Percentiles rank a stretch among this genome's conserved stretches.
Evolutionary conservation across 2,797 vertebrate species (phyloP).

Genomic region (Eupleurogrammus muticus): DNA sequence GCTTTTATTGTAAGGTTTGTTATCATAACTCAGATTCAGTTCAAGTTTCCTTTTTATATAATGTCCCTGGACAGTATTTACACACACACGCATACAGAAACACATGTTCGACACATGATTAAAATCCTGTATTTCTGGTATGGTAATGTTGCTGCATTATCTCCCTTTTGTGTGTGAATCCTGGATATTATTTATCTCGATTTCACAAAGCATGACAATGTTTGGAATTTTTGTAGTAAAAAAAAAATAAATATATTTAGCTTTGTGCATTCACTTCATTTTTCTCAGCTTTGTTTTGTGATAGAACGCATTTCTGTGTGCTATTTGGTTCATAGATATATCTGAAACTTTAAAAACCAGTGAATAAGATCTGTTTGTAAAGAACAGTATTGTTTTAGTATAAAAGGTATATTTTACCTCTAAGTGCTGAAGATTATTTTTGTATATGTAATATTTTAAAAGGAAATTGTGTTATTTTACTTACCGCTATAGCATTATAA

Average conservation of each 20-base stretch:
- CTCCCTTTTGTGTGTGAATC: constrained; percentile 27
- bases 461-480: neutral
- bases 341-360: neutral
- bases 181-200: constrained; percentile 71
- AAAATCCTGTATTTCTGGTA: constrained; percentile 31
- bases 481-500: neutral
- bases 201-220: constrained; percentile 68
- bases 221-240: constrained; percentile 71
- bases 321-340: neutral
- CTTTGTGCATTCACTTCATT: constrained; percentile 57
- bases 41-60: constrained; percentile 31
- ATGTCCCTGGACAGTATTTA: constrained; percentile 36
- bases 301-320: fast-evolving
- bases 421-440: neutral
- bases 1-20: constrained; percentile 53
- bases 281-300: neutral
- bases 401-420: neutral
- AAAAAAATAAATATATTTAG: constrained; percentile 72
- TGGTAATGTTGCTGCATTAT: constrained; percentile 37
- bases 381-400: neutral
- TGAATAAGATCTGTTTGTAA: neutral
- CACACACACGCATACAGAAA: constrained; percentile 20
- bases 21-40: constrained; percentile 30
- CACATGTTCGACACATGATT: constrained; percentile 21
- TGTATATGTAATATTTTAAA: neutral